Conservation (phyloP, 1,140 invertebrate species). For the Nasonia giraulti region DNA sequence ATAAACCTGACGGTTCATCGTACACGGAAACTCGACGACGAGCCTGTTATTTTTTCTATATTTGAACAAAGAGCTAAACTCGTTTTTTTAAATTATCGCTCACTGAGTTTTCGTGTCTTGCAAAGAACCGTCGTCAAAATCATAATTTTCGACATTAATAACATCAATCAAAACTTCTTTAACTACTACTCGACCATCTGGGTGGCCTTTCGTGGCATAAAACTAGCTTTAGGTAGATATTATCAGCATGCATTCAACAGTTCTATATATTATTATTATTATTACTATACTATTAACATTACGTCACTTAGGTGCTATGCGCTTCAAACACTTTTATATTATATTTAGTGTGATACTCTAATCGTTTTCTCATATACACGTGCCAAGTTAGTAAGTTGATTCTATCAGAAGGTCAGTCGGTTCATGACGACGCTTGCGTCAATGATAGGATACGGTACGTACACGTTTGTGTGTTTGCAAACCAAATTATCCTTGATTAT, state of each 20-base stretch:
- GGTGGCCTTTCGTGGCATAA: conserved; percentile 72
- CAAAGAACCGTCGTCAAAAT: conserved; percentile 49
- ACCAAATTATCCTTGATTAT: not conserved
- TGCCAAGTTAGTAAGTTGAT: not conserved
- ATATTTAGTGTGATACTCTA: conserved; percentile 2
- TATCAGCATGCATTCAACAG: conserved; percentile 40
- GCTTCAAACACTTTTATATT: conserved; percentile 43
- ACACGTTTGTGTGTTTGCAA: conserved; percentile 32
- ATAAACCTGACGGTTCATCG: no score
- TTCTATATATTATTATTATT: conserved; percentile 9
- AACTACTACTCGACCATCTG: conserved; percentile 51
- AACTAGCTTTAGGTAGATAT: conserved; percentile 62
- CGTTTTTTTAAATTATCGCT: conserved; percentile 38
- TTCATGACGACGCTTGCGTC: conserved; percentile 25
- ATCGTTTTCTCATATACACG: not conserved
- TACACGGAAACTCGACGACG: conserved; percentile 8
- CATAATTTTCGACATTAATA: conserved; percentile 50
- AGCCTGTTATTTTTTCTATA: no score
- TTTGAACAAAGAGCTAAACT: not conserved
- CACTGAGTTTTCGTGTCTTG: conserved; percentile 61
- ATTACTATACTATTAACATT: not conserved
- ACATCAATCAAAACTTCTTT: conserved; percentile 53
- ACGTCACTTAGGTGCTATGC: conserved; percentile 33
- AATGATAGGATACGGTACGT: conserved; percentile 35
- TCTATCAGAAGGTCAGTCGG: conserved; percentile 14